phyloP scores from a whole-genome alignment of 2,113 vertebrate genomes.

The Archocentrus centrarchus region DNA sequence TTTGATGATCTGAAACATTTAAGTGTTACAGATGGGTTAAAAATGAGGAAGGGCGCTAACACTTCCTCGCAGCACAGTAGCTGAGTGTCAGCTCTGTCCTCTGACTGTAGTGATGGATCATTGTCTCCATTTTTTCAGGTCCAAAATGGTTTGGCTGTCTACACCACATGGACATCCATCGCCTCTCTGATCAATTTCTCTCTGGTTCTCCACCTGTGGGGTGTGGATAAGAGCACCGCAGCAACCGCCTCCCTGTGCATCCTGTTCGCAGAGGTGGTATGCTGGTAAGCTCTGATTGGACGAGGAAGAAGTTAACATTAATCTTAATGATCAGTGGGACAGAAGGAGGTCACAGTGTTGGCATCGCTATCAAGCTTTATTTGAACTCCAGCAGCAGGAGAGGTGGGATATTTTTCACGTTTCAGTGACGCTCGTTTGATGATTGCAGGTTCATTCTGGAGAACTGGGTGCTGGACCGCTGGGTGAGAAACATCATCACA shows the following conservation, averaged over 20 bases:
- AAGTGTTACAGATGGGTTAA: neutral
- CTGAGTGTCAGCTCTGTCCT: too few species aligned
- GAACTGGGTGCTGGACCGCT: conserved; percentile 83
- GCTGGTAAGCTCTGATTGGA: conserved; percentile 76
- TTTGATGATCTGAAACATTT: neutral
- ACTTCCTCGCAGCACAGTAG: neutral
- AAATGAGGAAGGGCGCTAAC: neutral
- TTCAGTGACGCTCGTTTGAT: neutral
- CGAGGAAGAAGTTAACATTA: too few species aligned
- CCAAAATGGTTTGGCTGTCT: conserved; percentile 86
- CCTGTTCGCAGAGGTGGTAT: conserved; percentile 76
- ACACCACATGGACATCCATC: conserved; percentile 84
- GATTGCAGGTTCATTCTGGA: conserved; percentile 84
- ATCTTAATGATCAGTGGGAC: neutral
- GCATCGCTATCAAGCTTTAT: neutral
- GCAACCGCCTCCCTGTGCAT: conserved; percentile 81
- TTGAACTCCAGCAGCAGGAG: accelerated
- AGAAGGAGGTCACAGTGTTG: neutral
- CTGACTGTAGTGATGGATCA: neutral
- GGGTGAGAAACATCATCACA: conserved; percentile 83
- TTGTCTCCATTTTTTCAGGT: conserved; percentile 70
- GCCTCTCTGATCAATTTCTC: conserved; percentile 86
- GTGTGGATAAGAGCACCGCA: conserved; percentile 67
- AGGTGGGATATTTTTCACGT: neutral
- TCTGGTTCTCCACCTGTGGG: conserved; percentile 77